Base-by-base conservation (phyloP, 2,113 vertebrate genomes). In the Acrocephalus kingi region DNA sequence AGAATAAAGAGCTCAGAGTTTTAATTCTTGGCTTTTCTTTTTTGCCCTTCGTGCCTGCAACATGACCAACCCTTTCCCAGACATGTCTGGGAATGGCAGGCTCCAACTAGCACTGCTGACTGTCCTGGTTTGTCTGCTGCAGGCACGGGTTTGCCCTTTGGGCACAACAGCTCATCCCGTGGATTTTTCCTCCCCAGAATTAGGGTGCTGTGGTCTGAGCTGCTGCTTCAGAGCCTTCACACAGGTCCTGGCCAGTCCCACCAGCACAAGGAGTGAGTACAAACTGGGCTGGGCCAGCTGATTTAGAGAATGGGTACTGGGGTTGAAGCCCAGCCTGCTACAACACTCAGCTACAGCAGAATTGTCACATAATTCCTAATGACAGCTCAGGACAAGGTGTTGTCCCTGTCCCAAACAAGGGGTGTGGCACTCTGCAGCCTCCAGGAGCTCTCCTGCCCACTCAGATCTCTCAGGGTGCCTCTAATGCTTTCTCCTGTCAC, bases 131-230 rank as follows among this genome's bases (percentile, higher is more conserved):
- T 66, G 84, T 6, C 81, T 93, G 87, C 33, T 61, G 84, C 72
- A 90, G 72, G 49, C 66, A 61, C 2, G 0, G 11, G 10, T 96
- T 88, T 96, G 94, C 95, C 91, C 94, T 81, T 45, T 66, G 91
- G 94, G 93, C 96, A 94, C 79, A 31, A 67, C 90, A 92, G 84
- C 67, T 95, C 33, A 94, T 62, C 52, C 93, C 49, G 17, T 66
- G 77, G 90, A 64, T 90, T 80, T 23, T 61, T 12, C 16, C 74
- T 41, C 28, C 30, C 55, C 45, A 30, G 92, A 76, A 93, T 52
- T 14, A 81, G 93, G 73, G 84, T 0, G 5, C 59, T n/a, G 80
- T 2, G 45, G 74, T 66, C 58, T 16, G 83, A 75, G 64, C 90
- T 71, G 82, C 69, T 66, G 69, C 76, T 88, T 25, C 67, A 14